Base-by-base conservation (phyloP, 2,888 invertebrate genomes). In the Meta bourneti region DNA sequence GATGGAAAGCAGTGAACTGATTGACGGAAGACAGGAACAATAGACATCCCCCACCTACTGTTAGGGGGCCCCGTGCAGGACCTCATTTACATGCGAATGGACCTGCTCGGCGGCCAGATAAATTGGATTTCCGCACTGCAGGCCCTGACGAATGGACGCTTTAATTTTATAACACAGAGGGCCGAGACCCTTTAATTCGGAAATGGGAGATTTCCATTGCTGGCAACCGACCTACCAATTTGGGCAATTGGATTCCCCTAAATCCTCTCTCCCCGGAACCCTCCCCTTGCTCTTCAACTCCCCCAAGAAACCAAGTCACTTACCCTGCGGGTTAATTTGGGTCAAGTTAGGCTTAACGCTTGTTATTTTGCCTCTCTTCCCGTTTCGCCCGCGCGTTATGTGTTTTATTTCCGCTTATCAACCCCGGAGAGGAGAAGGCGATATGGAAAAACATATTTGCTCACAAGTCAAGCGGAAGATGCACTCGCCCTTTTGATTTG, bases 301-400 rank as follows among this genome's bases (percentile, higher is more conserved):
- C 85, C 82, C 86, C 19, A 88, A 89, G 88, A 92, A 92, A 83
- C 85, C 86, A 89, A 92, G 89, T 92, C 83, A 89, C 89, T 92
- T 92, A 89, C 81, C 71, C 70, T 74, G 81, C 72, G 81, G 92
- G 92, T 92, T 92, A 92, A 92, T 92, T 92, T 92, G 92, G 89
- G 92, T 92, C 92, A 92, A 92, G 92, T 92, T 92, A 92, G 85
- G 92, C 89, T 83, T 89, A 92, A 92, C 92, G 85, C 89, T 89
- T 82, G 86, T 92, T 89, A 92, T 78, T 79, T 84, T 72, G 82
- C 49, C 75, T 48, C 54, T 54, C 48, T 71, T 77, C 34, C 34
- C 34, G 34, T 86, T 69, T 52, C 51, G 69, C 48, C 20, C 89
- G 54, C 84, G 78, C 77, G 48, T 71, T 52, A 61, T 54, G 75